Base-by-base conservation (phyloP, 2,888 invertebrate species). In the Andrena minutula region DNA sequence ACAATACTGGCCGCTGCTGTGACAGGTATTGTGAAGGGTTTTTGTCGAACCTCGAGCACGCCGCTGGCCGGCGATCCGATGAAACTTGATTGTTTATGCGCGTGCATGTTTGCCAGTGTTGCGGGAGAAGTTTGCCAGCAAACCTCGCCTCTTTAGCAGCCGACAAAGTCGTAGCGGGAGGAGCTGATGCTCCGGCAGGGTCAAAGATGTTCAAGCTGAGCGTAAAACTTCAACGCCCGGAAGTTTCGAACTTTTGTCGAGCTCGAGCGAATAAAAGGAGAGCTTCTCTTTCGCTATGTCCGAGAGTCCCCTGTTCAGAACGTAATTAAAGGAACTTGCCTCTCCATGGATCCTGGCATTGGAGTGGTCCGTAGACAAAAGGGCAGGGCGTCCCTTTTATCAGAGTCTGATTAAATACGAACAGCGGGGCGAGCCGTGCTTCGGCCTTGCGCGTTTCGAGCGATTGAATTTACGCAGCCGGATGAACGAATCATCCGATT, bases 401-500 rank as follows among this genome's bases (percentile, higher is more conserved):
- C 32, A 65, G 56, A 51, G 64, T 53, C 28, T 26, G 76, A 79
- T 79, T 65, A 65, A 64, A 60, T 51, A 16, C 64, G 64, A 63
- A 61, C 66, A 30, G 6, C 28, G 60, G 20, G 41, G 16, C 41
- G 41, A 35, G 23, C 26, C 23, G 12, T 41, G 23, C 53, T 16
- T 30, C 28, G 41, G 61, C 23, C 47, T n/a, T 12, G 1, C 75
- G 35, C 63, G 20, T n/a, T 26, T 35, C 61, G 12, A 20, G 10
- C 47, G 41, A 53, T 75, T 76, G 41, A 10, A 58, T 56, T 56
- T 58, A 61, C 63, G 32, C 32, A 10, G 53, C 20, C 30, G 63
- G 10, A 70, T 28, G 64, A 79, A 49, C 30, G 58, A 30, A 60
- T 79, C 65, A 70, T 79, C 69, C 65, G 64, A 70, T 65, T 78